phyloP scores from a whole-genome alignment of 2,797 vertebrate species.

The Acipenser ruthenus region DNA sequence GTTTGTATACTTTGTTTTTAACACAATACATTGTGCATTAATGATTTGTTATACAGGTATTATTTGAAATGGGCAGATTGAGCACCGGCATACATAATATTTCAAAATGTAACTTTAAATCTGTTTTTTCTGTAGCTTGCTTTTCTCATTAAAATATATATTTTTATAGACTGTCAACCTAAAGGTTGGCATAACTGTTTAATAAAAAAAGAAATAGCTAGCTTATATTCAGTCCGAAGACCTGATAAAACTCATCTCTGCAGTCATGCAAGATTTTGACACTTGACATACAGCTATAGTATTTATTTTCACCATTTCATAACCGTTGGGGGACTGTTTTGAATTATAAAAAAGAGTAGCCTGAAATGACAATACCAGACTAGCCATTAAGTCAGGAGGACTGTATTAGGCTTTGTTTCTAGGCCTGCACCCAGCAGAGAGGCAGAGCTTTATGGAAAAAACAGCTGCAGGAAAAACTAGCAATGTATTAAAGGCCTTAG shows the following conservation, averaged over 20 bases:
- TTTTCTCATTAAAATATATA: no score
- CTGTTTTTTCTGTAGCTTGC: no score
- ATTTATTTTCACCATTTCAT: constrained; percentile 50
- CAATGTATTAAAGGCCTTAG: constrained; percentile 12
- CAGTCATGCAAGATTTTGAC: constrained; percentile 42
- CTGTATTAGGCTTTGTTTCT: constrained; percentile 59
- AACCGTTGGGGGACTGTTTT: constrained; percentile 47
- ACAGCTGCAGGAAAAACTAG: constrained; percentile 53
- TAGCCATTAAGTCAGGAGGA: constrained; percentile 50
- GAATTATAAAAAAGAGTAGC: constrained; percentile 39
- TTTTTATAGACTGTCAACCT: no score
- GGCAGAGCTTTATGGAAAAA: constrained; percentile 57
- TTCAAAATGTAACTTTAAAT: no score
- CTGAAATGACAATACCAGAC: constrained; percentile 66
- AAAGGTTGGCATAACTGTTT: no score
- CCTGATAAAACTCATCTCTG: constrained; percentile 19
- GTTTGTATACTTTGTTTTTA: no score
- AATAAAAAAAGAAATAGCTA: no score
- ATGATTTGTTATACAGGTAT: no score
- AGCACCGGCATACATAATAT: no score
- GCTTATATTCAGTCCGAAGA: constrained; percentile 42
- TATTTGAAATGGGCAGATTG: no score
- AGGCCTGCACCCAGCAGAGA: constrained; percentile 60
- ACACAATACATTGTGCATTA: no score
- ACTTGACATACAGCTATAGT: constrained; percentile 34